Base-by-base conservation (phyloP, 1,140 invertebrate species). In the Callitettix versicolor region DNA sequence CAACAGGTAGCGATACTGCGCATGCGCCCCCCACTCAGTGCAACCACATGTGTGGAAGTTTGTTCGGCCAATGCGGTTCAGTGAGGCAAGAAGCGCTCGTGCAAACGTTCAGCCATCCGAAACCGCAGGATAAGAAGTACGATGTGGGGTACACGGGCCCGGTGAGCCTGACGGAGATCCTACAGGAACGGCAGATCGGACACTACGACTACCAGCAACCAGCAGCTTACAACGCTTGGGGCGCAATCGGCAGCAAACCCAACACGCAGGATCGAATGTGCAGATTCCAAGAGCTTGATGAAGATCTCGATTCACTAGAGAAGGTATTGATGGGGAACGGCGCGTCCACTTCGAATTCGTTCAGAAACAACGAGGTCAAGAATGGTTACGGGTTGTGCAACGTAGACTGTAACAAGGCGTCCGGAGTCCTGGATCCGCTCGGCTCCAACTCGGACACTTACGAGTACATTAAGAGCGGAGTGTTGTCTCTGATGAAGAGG, bases 241-340 rank as follows among this genome's bases (percentile, higher is more conserved):
- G 26, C 26, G 26, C 9, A 4, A 30, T 30, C 26, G 26, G 26
- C 9, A 9, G 26, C 3, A 3, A 30, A 30, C 3, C 26, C 3
- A 7, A 51, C 20, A 18, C 22, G 14, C 21, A 6, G 3, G 26
- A 26, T 14, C 48, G 48, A 7, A 51, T 51, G 48, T 51, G 48
- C 22, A 54, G 59, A 17, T 53, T 56, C 24, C 60, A 63, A 20
- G 65, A 67, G 24, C 42, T 55, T 11, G 62, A 64, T n/a, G 54
- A 64, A 21, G 67, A 67, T 53, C 68, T 67, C 38, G 67, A 69
- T 21, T 68, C 67, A 22, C 66, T 64, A 14, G 62, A 67, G 18
- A 60, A 67, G 56, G 60, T 58, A 17, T 64, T 65, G 33, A 71
- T 71, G 69, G 68, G 68, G n/a, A 68, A 68, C 64, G 68, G 65